Evolutionary conservation across 2,797 vertebrate genomes (phyloP), one percentile per base, ranked within the genome.

Genomic region (Glossophaga mutica): DNA sequence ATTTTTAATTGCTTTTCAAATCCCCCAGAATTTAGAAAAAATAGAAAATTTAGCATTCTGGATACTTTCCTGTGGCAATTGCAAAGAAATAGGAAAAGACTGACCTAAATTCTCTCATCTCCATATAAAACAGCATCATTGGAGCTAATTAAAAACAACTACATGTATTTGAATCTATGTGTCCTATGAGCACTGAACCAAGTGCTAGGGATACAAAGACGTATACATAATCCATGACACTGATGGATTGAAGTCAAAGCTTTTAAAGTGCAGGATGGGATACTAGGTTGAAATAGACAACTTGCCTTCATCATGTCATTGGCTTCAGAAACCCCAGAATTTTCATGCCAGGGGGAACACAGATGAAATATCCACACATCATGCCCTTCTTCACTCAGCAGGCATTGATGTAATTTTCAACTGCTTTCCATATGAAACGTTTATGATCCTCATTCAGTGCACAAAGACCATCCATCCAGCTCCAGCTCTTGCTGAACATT

Each of bases 401-500:
- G 98, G 94, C 99, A 99, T 95, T 99, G 92, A 99, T 99, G 97
- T 99, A 99, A 98, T 99, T 99, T 98, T 99, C 99, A 96, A 99
- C 98, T 0, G 99, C 99, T 98, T 99, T 99, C 65, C 99, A 99
- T n/a, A 99, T 97, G 98, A 99, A 99, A 82, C 99, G 98, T 81
- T 98, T 99, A 1, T 98, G 98, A 98, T 99, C 99, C 1, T 98
- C 98, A 50, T 96, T 98, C 93, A 99, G 98, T 91, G 99, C 99
- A 46, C 83, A 98, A 87, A 99, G 98, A 0, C 99, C 98, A 98
- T 97, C 99, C 99, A 90, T 99, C 99, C 96, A 99, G 97, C 97
- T 99, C 98, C 84, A 99, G 98, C 85, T 99, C 99, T 91, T 98
- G 98, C 91, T 99, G 97, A 96, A 99, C 99, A 97, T 99, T 99